Percentiles rank a stretch among this genome's conserved stretches.
These are phyloP conservation scores for Spheniscus humboldti DNA, from an alignment of 2,797 vertebrate species.

Conservation along the genomic window DNA sequence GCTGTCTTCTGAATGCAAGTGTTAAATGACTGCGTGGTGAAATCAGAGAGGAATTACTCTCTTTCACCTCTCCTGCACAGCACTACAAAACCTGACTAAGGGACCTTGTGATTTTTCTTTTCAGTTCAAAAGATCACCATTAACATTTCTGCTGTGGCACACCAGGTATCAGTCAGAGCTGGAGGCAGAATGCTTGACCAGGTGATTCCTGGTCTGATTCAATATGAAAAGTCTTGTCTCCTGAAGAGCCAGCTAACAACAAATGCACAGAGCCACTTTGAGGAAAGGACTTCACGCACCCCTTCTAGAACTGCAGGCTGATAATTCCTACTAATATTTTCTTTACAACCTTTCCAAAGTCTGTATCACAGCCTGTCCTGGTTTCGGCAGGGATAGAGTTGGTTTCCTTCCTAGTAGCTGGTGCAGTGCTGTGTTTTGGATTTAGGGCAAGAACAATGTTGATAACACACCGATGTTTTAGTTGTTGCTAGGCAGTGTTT, in stretches of 20 bases:
- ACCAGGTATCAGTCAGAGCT: neutral
- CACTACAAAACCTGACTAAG: neutral
- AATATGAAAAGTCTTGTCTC: neutral
- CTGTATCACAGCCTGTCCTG: neutral
- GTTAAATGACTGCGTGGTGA: neutral
- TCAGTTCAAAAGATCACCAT: neutral
- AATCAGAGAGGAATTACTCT: neutral
- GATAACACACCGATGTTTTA: too few species aligned
- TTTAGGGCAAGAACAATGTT: too few species aligned
- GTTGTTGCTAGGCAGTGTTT: too few species aligned
- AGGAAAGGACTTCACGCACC: neutral
- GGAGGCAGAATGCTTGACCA: neutral
- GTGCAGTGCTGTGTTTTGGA: too few species aligned
- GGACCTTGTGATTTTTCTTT: neutral
- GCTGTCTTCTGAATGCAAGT: neutral
- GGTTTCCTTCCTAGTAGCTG: too few species aligned
- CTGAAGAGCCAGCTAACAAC: neutral
- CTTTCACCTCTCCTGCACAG: neutral
- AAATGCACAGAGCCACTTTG: neutral
- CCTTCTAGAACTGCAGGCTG: neutral
- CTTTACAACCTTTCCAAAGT: neutral
- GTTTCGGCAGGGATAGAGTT: too few species aligned
- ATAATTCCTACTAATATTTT: neutral
- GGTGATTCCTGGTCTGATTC: neutral
- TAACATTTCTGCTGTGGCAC: neutral